Evolutionary conservation across 2,888 invertebrate genomes (phyloP).

Genomic region (Stenichneumon culpator): DNA sequence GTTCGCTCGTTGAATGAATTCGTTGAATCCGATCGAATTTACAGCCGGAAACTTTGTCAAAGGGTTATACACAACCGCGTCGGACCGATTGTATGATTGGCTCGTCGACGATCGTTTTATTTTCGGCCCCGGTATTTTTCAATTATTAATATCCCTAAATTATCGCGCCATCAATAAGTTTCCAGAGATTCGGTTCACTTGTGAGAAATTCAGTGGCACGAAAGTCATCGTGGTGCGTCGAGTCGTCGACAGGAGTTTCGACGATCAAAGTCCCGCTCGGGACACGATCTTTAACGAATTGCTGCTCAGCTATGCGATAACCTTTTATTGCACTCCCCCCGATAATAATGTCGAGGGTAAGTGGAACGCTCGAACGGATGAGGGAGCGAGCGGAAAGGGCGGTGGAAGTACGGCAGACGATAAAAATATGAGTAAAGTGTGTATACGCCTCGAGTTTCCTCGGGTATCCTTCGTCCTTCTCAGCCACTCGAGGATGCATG

Average conservation of each 20-base stretch:
- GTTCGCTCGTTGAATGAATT: conserved; percentile 26
- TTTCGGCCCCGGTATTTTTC: no score
- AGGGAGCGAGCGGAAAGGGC: conserved; percentile 21
- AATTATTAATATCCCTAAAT: no score
- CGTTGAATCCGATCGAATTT: conserved; percentile 32
- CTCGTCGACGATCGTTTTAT: no score
- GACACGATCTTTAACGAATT: not conserved
- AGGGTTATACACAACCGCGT: not conserved
- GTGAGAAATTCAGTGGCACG: not conserved
- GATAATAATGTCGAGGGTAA: conserved; percentile 48
- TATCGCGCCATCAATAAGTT: no score
- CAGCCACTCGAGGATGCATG: conserved; percentile 71
- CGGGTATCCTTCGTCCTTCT: conserved; percentile 33
- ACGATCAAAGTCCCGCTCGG: not conserved
- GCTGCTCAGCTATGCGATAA: not conserved
- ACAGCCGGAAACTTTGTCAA: not conserved
- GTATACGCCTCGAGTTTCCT: conserved; percentile 48
- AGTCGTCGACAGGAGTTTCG: not conserved
- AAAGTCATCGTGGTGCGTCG: not conserved
- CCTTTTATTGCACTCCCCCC: conserved; percentile 48
- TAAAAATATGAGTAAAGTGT: conserved; percentile 63
- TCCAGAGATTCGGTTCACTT: not conserved
- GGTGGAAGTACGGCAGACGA: conserved; percentile 34
- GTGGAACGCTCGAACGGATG: conserved; percentile 32
- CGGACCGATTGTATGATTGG: not conserved